A percentile compares a stretch with the other conserved stretches of the same genome.
Evolutionary conservation across 2,797 vertebrate species (phyloP).

Genomic region (Enteromius treurensis): DNA sequence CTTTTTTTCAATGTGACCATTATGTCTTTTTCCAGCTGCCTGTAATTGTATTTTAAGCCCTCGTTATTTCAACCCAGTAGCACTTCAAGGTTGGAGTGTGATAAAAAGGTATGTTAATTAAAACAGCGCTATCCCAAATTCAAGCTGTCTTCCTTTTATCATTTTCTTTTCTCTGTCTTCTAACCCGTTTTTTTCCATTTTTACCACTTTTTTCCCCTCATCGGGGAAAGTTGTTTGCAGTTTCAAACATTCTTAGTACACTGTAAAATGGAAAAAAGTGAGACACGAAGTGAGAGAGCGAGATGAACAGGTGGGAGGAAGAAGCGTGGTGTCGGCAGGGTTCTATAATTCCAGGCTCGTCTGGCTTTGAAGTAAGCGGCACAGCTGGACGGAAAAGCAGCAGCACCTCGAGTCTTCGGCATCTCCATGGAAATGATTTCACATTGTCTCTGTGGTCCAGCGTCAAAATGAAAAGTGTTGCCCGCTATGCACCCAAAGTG

Average conservation of each 20-base stretch:
- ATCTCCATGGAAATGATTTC: constrained; percentile 39
- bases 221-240: constrained; percentile 6
- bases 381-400: constrained; percentile 32
- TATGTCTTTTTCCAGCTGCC: constrained; percentile 43
- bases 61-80: constrained; percentile 36
- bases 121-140: constrained; percentile 42
- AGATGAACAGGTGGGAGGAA: constrained; percentile 34
- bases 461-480: neutral
- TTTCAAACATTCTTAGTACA: constrained; percentile 3
- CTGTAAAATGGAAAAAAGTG: constrained; percentile 31
- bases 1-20: constrained; percentile 41
- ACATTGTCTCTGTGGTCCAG: constrained; percentile 32
- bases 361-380: constrained; percentile 36
- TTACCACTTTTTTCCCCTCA: constrained; percentile 15
- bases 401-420: constrained; percentile 18
- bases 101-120: constrained; percentile 51
- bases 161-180: constrained; percentile 35
- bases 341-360: constrained; percentile 33
- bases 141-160: constrained; percentile 37
- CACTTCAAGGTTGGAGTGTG: constrained; percentile 33
- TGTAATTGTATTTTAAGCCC: constrained; percentile 43
- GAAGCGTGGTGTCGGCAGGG: constrained; percentile 18
- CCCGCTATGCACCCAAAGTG: constrained; percentile 16
- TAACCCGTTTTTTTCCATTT: neutral
- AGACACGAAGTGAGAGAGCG: neutral